A percentile compares a stretch with the other conserved stretches of the same genome.
Evolutionary conservation across 2,888 invertebrate genomes (phyloP).

Genomic region (Drosophila dives): DNA sequence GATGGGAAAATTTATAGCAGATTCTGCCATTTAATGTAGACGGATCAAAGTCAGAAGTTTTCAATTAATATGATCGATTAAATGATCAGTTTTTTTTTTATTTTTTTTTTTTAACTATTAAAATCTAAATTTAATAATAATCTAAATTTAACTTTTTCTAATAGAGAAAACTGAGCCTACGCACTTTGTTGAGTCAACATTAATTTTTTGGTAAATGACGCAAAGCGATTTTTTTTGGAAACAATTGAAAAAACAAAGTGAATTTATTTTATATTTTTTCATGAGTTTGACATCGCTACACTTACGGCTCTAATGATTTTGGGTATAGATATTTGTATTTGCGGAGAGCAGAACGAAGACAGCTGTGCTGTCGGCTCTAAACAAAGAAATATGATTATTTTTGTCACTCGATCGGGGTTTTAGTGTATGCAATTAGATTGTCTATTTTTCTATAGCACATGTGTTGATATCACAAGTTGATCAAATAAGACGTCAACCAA

Average conservation of each 20-base stretch:
- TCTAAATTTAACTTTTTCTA: no score
- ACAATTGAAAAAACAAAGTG: neutral
- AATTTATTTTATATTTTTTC: neutral
- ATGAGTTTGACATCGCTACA: neutral
- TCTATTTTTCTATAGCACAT: slow-evolving; percentile 25
- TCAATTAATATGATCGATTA: neutral
- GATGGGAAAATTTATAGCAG: neutral
- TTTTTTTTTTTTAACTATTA: no score
- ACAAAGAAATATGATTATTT: slow-evolving; percentile 1
- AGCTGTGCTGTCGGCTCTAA: slow-evolving; percentile 5
- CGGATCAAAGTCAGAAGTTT: neutral
- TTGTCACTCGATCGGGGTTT: neutral
- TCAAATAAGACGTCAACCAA: slow-evolving; percentile 30
- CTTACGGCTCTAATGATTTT: neutral
- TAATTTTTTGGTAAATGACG: neutral
- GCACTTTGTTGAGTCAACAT: neutral
- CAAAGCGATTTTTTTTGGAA: neutral
- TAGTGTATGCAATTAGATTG: neutral
- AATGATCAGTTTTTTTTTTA: neutral
- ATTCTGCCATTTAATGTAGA: neutral
- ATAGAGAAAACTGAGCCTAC: no score
- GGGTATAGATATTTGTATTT: neutral
- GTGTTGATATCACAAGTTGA: slow-evolving; percentile 48
- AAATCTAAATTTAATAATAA: no score
- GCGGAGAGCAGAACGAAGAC: neutral